phyloP scores from a whole-genome alignment of 2,797 vertebrate species.

The Sylvia borin region DNA sequence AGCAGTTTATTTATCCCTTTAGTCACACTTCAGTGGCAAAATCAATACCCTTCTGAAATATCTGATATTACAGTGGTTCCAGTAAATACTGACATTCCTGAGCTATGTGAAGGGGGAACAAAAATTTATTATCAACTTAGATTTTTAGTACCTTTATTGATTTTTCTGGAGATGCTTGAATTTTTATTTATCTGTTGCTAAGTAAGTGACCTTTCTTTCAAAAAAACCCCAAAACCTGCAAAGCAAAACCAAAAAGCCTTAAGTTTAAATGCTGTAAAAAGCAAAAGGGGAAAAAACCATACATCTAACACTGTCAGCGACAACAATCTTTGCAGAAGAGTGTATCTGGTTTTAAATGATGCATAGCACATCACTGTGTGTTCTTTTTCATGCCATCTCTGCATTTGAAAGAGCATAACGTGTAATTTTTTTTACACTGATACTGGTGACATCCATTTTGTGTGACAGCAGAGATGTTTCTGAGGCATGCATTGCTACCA shows the following conservation, averaged over 20 bases:
- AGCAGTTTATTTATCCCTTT: conserved; percentile 87
- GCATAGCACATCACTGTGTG: background rate
- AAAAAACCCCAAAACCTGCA: background rate
- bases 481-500: background rate
- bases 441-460: conserved; percentile 21
- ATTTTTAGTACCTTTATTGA: conserved; percentile 82
- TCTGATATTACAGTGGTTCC: conserved; percentile 78
- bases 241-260: background rate
- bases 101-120: conserved; percentile 77
- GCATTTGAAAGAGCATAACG: background rate
- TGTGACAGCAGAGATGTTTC: background rate
- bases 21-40: conserved; percentile 85
- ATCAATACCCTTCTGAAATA: conserved; percentile 84
- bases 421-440: conserved; percentile 11
- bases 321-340: conserved; percentile 20
- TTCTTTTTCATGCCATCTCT: conserved; percentile 19
- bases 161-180: conserved; percentile 77
- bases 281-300: background rate
- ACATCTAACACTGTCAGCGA: background rate
- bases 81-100: conserved; percentile 83
- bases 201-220: conserved; percentile 78
- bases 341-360: conserved; percentile 35
- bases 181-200: conserved; percentile 82
- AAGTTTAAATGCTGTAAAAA: conserved; percentile 41
- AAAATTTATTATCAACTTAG: conserved; percentile 83